Percentiles rank a stretch among this genome's conserved stretches.
Conservation (phyloP, 2,888 invertebrate species). For the Sinelater perroti region DNA sequence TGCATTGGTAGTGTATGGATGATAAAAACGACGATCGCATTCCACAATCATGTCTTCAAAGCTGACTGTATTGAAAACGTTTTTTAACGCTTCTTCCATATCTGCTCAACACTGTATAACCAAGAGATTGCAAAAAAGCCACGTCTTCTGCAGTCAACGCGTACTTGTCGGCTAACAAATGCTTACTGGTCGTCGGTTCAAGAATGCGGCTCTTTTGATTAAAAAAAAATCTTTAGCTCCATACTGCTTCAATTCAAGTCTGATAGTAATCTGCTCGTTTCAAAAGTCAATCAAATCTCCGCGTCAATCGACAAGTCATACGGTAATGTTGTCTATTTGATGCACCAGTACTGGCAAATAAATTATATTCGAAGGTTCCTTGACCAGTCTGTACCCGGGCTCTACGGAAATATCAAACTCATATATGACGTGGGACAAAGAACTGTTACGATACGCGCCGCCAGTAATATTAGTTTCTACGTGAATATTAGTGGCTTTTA, state of each 20-base stretch:
- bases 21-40: too few species aligned
- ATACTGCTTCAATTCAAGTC: slow-evolving; percentile 35
- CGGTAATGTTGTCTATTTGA: slow-evolving; percentile 43
- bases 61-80: too few species aligned
- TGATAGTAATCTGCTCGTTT: slow-evolving; percentile 48
- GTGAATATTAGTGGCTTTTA: slow-evolving; percentile 38
- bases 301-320: slow-evolving; percentile 49
- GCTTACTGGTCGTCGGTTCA: too few species aligned
- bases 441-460: slow-evolving; percentile 49
- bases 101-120: too few species aligned
- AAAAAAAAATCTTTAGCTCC: too few species aligned
- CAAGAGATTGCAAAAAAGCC: too few species aligned
- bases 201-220: too few species aligned
- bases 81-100: too few species aligned
- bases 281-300: slow-evolving; percentile 48
- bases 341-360: slow-evolving; percentile 49
- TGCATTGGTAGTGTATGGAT: too few species aligned
- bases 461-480: slow-evolving; percentile 47
- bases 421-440: slow-evolving; percentile 51
- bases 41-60: too few species aligned
- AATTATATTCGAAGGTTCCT: slow-evolving; percentile 50
- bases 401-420: slow-evolving; percentile 50
- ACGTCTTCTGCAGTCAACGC: too few species aligned
- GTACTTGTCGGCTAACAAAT: too few species aligned
- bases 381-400: slow-evolving; percentile 53